Evolutionary conservation across 2,888 invertebrate genomes (phyloP), one percentile per base, ranked within the genome.

Genomic region (Sarcophaga rosellei): DNA sequence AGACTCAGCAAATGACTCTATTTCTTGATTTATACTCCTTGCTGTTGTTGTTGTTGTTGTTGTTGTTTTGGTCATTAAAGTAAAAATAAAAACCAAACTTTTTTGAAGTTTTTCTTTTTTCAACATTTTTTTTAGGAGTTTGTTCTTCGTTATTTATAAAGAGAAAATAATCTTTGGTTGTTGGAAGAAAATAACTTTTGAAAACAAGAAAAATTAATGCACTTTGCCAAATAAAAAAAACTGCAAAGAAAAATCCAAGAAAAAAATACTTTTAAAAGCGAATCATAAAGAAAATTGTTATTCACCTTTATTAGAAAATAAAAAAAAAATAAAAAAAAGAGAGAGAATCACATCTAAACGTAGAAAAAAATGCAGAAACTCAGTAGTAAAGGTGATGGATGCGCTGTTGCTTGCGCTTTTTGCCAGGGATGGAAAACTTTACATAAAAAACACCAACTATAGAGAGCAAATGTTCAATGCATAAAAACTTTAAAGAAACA

Each of bases 11-110:
- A 78, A 78, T 83, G 66, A 73, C 77, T 78, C 44, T 69, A 74
- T 80, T 80, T 35, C 80, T 86, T 78, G 81, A 85, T 85, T 81
- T 85, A 81, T 78, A 75, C 85, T 75, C 4, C 15, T 53, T 53
- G 12, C 1, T 53, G 15, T 53, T 15, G 53, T 53, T 53, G 12
- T 47, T 47, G 12, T n/a, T n/a, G n/a, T n/a, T n/a, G n/a, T 53
- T 53, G 12, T 53, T 53, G 17, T 15, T 53, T 77, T 77, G 86
- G 86, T 80, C 86, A 86, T 86, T 86, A 86, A 80, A 85, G 35
- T 8, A 35, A 35, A 35, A 10, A 8, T 8, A 59, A 68, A 57
- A 10, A 69, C n/a, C n/a, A 61, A 72, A 66, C 20, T 73, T 73
- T 85, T 74, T n/a, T 21, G 66, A 74, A 35, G 20, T 35, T 57